phyloP scores from a whole-genome alignment of 2,888 invertebrate genomes.

The Neocrepidodera transversa region DNA sequence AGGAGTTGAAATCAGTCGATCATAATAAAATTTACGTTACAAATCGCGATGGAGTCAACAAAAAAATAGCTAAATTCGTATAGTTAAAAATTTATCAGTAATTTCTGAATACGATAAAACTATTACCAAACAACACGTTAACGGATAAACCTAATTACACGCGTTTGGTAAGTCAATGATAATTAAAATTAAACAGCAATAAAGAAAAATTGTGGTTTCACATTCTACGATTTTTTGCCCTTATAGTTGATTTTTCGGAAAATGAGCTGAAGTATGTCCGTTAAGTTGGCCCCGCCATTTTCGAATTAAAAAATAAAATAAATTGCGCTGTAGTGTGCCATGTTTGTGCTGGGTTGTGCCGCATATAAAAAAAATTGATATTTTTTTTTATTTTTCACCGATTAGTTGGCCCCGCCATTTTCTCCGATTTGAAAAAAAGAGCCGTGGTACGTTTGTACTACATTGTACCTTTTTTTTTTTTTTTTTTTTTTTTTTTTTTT shows the following conservation, averaged over 20 bases:
- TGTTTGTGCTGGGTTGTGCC: no score
- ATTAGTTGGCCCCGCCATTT: no score
- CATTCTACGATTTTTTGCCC: slow-evolving; percentile 74
- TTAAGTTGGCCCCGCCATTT: no score
- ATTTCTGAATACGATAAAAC: slow-evolving; percentile 92
- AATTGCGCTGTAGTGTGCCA: no score
- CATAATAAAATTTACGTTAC: slow-evolving; percentile 57
- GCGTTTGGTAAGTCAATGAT: slow-evolving; percentile 74
- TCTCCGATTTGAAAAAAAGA: no score
- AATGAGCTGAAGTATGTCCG: slow-evolving; percentile 78
- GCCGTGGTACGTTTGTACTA: no score
- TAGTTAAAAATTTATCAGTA: slow-evolving; percentile 71
- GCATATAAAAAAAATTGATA: no score
- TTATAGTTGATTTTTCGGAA: slow-evolving; percentile 67
- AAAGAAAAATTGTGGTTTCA: slow-evolving; percentile 57
- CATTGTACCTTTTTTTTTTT: no score
- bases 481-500: no score
- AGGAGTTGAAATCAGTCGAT: neutral
- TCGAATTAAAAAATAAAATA: no score
- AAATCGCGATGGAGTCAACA: slow-evolving; percentile 62
- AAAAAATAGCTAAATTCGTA: slow-evolving; percentile 65
- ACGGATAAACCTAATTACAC: slow-evolving; percentile 73
- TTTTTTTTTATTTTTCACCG: no score
- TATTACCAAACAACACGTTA: slow-evolving; percentile 78
- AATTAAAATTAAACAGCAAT: no score